phyloP scores from a whole-genome alignment of 2,888 invertebrate species.

The Scotopteryx bipunctaria region DNA sequence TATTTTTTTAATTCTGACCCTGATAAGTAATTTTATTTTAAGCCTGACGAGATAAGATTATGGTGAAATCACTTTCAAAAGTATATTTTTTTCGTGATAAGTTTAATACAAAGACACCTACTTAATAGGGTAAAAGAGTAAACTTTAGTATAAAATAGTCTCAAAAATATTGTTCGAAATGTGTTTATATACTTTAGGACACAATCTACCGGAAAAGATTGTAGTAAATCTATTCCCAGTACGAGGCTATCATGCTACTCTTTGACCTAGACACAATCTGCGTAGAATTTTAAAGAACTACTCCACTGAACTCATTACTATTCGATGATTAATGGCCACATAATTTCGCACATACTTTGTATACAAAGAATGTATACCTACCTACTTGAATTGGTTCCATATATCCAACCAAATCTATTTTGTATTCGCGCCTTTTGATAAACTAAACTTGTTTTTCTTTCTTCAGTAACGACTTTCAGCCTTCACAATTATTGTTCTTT shows the following conservation, averaged over 20 bases:
- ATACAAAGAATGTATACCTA: too few species aligned
- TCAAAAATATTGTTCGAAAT: neutral
- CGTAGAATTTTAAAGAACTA: conserved; percentile 24
- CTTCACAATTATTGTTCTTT: too few species aligned
- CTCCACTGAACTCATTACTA: conserved; percentile 6
- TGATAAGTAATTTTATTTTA: neutral
- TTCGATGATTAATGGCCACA: too few species aligned
- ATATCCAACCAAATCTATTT: too few species aligned
- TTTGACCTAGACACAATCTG: conserved; percentile 33
- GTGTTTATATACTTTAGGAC: neutral
- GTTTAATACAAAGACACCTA: too few species aligned
- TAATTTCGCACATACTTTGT: too few species aligned
- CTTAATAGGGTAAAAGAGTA: too few species aligned
- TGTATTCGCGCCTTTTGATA: too few species aligned
- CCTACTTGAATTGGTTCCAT: too few species aligned
- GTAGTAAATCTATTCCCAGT: conserved; percentile 24
- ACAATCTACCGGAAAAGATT: conserved; percentile 15
- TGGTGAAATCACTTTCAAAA: neutral
- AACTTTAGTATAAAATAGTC: too few species aligned
- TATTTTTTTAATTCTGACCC: neutral
- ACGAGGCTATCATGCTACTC: conserved; percentile 30
- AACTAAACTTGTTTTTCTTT: too few species aligned
- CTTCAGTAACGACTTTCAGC: too few species aligned
- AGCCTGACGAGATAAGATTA: neutral
- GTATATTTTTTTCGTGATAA: neutral